Base-by-base conservation (phyloP, 2,888 invertebrate genomes). In the Mythimna albipuncta region DNA sequence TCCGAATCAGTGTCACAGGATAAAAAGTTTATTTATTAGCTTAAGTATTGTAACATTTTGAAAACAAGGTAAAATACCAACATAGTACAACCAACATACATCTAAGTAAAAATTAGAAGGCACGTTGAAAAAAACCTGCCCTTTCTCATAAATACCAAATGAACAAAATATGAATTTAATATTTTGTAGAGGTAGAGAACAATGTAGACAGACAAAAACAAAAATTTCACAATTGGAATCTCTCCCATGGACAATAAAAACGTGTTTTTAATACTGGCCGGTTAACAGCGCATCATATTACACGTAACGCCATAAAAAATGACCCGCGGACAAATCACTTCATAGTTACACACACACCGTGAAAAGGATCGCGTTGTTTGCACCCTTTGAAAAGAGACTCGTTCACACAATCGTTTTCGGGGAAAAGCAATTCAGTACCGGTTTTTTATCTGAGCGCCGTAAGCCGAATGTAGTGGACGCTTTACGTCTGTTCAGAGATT, bases 391-490 rank as follows among this genome's bases (percentile, higher is more conserved):
- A 79, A 75, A 67, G 72, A 72, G 74, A 62, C 58, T 75, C 75
- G 79, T 79, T 75, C 69, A 66, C 65, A 79, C 79, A 74, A 72
- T 75, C 73, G 80, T 77, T 80, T 84, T 75, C 68, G 59, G 75
- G 58, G 26, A 67, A 82, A 82, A 82, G 72, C 79, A 77, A 85
- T 85, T 75, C 57, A 59, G 63, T 61, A 57, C 50, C 10, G n/a
- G 26, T 72, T 79, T 79, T 84, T 84, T 79, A 72, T 82, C 72
- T 75, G 59, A 72, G 63, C 57, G 68, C 77, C 61, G 72, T 75
- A 86, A 77, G 72, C 75, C 26, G 69, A 72, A 85, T 75, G 79
- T 69, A 65, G 80, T 67, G 73, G 69, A 70, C 72, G 65, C 64
- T 66, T 59, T 50, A 69, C 62, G 82, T 79, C 76, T 71, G 79